Base-by-base conservation (phyloP, 1,140 invertebrate genomes). In the Camponotus pennsylvanicus region DNA sequence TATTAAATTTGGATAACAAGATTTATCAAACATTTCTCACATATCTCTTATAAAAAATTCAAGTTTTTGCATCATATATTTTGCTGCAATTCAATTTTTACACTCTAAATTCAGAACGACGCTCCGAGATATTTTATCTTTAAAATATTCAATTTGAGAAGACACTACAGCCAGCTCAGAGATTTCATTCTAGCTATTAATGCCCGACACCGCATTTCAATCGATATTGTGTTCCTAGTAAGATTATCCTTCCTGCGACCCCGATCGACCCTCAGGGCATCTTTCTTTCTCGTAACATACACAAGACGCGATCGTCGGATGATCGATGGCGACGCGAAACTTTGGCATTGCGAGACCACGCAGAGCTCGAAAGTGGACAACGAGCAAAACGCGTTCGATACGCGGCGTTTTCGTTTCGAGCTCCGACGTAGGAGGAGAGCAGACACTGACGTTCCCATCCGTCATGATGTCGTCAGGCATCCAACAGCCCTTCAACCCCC, bases 391-490 rank as follows among this genome's bases (percentile, higher is more conserved):
- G 70, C 75, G 64, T 71, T 70, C 85, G 78, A 86, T 85, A 78
- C 66, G 40, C 40, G 42, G 57, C 13, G 79, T 70, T 71, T 83
- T 89, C 85, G 76, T 89, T 89, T n/a, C 69, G 37, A 49, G 32
- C 18, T 55, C 21, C 69, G 55, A 61, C 40, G 67, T 80, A 70
- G 55, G 55, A 83, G 69, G 32, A 37, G 66, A 37, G 61, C 70
- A 69, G 84, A 83, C 40, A 76, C 45, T 90, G 89, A 92, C 88
- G 87, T 90, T 85, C 82, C 87, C 90, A 92, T 92, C 91, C 90
- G 91, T 92, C 91, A 92, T 91, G 88, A 89, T 89, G 86, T 91
- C 90, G 87, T 90, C 86, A 78, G 69, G 59, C 75, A 86, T 87
- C 88, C 59, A 86, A 76, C 59, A 37, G 57, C 59, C 80, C 79